Evolutionary conservation across 1,140 invertebrate species (phyloP).

Genomic region (Ectropis grisescens): DNA sequence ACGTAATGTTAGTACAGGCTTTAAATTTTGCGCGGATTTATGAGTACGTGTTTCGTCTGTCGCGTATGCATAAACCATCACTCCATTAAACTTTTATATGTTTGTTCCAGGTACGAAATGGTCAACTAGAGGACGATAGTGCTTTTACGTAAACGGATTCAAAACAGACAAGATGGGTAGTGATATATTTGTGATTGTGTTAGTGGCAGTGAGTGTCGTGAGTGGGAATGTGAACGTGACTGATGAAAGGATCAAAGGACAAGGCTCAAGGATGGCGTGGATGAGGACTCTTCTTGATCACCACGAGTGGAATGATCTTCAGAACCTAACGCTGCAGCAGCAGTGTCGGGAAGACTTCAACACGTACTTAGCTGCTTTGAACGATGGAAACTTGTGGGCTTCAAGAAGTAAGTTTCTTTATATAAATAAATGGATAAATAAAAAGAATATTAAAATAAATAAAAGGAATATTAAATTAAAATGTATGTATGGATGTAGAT

Average conservation of each 20-base stretch:
- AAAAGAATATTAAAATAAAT: too few relatives aligned
- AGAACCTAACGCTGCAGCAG: slow-evolving; percentile 53
- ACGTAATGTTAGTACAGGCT: too few relatives aligned
- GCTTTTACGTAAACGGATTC: too few relatives aligned
- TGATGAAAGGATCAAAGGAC: not conserved
- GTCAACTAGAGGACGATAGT: not conserved
- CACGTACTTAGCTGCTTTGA: slow-evolving; percentile 70
- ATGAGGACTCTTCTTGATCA: slow-evolving; percentile 76
- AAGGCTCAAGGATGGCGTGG: slow-evolving; percentile 72
- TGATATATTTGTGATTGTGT: slow-evolving; percentile 5
- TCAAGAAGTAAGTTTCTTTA: slow-evolving; percentile 75
- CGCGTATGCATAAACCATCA: too few relatives aligned
- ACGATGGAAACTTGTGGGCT: slow-evolving; percentile 75
- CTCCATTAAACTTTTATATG: not conserved
- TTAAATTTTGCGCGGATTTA: too few relatives aligned
- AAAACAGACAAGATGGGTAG: not conserved
- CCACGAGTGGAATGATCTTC: slow-evolving; percentile 71
- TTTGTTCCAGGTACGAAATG: slow-evolving; percentile 7
- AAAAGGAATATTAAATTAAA: too few relatives aligned
- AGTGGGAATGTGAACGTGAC: slow-evolving; percentile 37
- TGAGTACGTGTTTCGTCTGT: too few relatives aligned
- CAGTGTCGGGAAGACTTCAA: slow-evolving; percentile 72
- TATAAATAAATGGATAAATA: too few relatives aligned
- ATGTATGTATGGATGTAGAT: too few relatives aligned
- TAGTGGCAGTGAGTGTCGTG: slow-evolving; percentile 56